Evolutionary conservation across 2,113 vertebrate species (phyloP).

Genomic region (Colinus virginianus): DNA sequence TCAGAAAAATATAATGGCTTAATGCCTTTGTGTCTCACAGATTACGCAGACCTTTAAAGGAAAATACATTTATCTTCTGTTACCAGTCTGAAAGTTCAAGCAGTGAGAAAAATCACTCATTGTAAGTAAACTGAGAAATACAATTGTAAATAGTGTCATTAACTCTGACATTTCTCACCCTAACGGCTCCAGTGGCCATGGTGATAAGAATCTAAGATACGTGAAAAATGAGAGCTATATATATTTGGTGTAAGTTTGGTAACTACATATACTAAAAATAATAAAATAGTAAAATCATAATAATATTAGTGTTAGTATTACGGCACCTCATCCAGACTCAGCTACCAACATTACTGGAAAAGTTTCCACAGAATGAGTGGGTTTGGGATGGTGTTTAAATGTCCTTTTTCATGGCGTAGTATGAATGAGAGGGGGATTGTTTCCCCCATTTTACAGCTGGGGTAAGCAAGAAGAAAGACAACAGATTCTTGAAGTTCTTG

Average conservation of each 20-base stretch:
- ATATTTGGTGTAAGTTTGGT: neutral
- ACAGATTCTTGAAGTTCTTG: neutral
- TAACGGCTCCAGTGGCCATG: neutral
- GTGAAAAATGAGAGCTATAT: neutral
- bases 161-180: neutral
- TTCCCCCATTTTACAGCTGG: neutral
- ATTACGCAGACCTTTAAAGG: constrained; percentile 34
- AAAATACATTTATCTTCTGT: constrained; percentile 4
- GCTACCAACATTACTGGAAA: neutral
- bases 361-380: neutral
- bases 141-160: constrained; percentile 5
- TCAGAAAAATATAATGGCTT: constrained; percentile 32
- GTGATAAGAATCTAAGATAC: constrained; percentile 9
- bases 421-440: fast-evolving
- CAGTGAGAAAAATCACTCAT: neutral
- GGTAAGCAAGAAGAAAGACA: neutral
- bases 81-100: constrained; percentile 22
- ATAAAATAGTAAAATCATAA: neutral
- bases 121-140: neutral
- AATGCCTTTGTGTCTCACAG: constrained; percentile 24
- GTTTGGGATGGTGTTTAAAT: neutral
- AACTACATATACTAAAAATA: neutral
- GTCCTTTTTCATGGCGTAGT: neutral
- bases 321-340: neutral
- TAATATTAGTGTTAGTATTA: neutral